Evolutionary conservation across 2,888 invertebrate species (phyloP), one percentile per base, ranked within the genome.

Genomic region (Molorchus minor): DNA sequence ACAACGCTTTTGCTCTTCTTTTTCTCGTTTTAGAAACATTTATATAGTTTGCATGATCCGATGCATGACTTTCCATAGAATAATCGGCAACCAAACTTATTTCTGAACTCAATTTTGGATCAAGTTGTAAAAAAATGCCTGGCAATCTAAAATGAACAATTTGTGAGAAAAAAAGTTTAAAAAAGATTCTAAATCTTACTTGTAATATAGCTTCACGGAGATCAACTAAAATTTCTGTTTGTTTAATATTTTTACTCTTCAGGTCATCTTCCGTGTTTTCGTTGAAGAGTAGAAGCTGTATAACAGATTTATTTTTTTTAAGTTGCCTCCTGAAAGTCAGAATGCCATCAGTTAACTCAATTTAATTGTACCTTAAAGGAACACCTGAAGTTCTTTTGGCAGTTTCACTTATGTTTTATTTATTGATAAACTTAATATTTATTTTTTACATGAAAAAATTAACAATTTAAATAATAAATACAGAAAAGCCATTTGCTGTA

Each of bases 151-250:
- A 72, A 72, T 16, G 56, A n/a, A 33, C 41, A 10, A 21, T 1
- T 17, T 17, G n/a, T n/a, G 19, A 43, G 2, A n/a, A 30, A 21
- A 17, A n/a, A 45, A 36, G 4, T 45, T 8, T 8, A 15, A 36
- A 20, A 1, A 35, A 45, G 15, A 10, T 15, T 36, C 25, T 7
- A 8, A 36, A 1, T 44, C 46, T 49, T 62, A 93, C 89, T 82
- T 94, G 97, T 53, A 97, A 83, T 70, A 98, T 96, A 21, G 97
- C 94, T 83, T 99, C 98, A 69, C 98, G 86, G 51, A 99, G 84
- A 83, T 98, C 98, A n/a, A 99, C 97, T 67, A 99, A 84, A 74
- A 98, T 91, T 84, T 99, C 98, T 71, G 99, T 99, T 83, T 98
- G 98, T 63, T 93, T 90, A 49, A 99, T 94, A 83, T 99, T 99